Evolutionary conservation across 2,113 vertebrate species (phyloP).

Genomic region (Tragelaphus imberbis): DNA sequence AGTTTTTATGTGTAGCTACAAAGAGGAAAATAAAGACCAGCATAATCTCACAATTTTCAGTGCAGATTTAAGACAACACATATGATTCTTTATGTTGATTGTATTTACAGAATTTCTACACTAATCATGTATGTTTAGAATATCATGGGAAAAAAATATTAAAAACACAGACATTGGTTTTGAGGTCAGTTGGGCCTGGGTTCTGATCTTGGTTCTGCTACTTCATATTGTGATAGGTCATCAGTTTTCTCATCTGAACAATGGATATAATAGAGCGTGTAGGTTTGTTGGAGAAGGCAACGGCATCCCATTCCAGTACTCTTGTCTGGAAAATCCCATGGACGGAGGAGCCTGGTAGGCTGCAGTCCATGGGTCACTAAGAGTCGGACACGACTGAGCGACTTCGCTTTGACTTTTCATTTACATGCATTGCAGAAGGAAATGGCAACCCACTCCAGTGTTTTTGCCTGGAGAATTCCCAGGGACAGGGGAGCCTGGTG

Average conservation of each 20-base stretch:
- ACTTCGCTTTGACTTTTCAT: no score
- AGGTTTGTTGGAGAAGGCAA: not conserved
- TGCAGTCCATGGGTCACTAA: no score
- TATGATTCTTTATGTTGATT: not conserved
- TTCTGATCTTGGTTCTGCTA: not conserved
- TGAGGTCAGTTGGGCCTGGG: not conserved
- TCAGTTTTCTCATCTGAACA: not conserved
- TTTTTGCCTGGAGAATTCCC: no score
- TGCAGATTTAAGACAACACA: not conserved
- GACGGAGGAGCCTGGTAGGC: no score
- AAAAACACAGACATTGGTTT: not conserved
- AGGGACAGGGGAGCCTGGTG: no score
- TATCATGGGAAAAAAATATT: not conserved
- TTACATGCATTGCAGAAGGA: no score
- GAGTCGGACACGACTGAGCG: no score
- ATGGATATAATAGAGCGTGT: not conserved
- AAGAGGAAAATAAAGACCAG: constrained; percentile 1
- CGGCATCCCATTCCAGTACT: no score
- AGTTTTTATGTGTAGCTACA: not conserved
- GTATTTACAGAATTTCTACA: not conserved
- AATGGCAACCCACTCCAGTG: no score
- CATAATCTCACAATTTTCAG: not conserved
- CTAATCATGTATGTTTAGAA: not conserved
- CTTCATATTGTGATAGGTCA: not conserved
- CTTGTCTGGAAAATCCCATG: no score